Evolutionary conservation across 2,888 invertebrate species (phyloP).

Genomic region (Lumbricus terrestris): DNA sequence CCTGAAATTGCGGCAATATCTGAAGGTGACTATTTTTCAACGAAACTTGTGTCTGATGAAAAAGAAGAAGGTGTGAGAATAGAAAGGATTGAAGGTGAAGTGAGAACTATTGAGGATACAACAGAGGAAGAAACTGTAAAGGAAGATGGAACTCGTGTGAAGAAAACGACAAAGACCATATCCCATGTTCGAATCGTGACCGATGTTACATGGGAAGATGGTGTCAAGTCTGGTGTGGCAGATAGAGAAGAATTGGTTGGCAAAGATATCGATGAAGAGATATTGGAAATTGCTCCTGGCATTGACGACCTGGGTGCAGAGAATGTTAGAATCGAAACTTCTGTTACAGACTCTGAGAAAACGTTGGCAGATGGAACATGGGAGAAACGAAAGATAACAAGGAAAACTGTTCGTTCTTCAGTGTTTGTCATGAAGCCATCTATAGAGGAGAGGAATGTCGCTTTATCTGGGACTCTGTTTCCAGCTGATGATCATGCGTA

Average conservation of each 20-base stretch:
- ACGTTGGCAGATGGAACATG: not conserved
- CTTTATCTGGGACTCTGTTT: not conserved
- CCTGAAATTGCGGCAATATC: not conserved
- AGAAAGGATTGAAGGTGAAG: not conserved
- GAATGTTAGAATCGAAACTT: not conserved
- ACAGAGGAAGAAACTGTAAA: not conserved
- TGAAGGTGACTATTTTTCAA: too few species aligned
- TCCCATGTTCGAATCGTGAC: not conserved
- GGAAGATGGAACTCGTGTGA: not conserved
- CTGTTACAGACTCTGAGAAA: not conserved
- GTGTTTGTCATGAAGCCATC: not conserved
- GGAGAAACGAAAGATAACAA: conserved; percentile 10
- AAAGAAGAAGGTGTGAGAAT: too few species aligned
- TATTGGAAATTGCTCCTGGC: not conserved
- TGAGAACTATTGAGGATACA: not conserved
- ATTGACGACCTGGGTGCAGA: not conserved
- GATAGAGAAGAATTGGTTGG: not conserved
- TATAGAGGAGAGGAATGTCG: not conserved
- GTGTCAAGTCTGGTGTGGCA: not conserved
- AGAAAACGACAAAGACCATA: not conserved
- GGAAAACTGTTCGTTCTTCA: not conserved
- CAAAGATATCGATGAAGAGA: not conserved
- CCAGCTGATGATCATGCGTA: not conserved
- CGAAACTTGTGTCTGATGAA: too few species aligned
- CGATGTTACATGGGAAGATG: not conserved